Percentiles rank a stretch among this genome's conserved stretches.
These are phyloP conservation scores for Lutjanus erythropterus DNA, from an alignment of 2,113 vertebrate genomes.

Conservation along the genomic window DNA sequence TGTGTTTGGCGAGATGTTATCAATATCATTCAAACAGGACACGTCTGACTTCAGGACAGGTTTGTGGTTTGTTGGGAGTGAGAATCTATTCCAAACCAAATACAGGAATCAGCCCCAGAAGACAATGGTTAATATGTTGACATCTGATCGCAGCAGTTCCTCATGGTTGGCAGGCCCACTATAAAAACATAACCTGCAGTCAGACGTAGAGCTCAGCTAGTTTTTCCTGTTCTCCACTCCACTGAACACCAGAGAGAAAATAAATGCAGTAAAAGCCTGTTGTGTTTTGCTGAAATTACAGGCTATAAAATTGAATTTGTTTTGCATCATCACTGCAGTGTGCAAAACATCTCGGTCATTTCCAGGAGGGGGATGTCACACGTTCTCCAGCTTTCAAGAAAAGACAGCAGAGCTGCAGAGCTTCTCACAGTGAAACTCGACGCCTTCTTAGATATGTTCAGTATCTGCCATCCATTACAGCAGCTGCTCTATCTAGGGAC, in stretches of 20 bases:
- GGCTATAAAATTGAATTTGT: conserved; percentile 17
- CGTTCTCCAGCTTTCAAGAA: neutral
- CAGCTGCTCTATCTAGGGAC: conserved; percentile 8
- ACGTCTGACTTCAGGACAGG: neutral
- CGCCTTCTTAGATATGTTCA: conserved; percentile 10
- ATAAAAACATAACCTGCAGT: neutral
- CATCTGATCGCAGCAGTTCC: conserved; percentile 1
- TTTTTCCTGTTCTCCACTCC: neutral
- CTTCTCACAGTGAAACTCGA: neutral
- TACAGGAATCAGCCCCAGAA: neutral
- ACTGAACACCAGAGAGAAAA: neutral
- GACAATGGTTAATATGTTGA: neutral
- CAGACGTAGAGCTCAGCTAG: neutral
- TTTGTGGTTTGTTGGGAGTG: neutral
- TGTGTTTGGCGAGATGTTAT: neutral
- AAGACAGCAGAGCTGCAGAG: neutral
- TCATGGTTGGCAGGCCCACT: neutral
- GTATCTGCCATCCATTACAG: conserved; percentile 3
- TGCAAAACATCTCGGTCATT: conserved; percentile 1
- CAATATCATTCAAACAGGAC: neutral
- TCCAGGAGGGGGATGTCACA: neutral
- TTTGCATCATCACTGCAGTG: conserved; percentile 11
- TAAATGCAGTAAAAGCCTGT: neutral
- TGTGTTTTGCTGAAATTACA: conserved; percentile 4
- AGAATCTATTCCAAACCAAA: neutral